Conservation (phyloP, 2,113 vertebrate genomes). For the Pyxicephalus adspersus region DNA sequence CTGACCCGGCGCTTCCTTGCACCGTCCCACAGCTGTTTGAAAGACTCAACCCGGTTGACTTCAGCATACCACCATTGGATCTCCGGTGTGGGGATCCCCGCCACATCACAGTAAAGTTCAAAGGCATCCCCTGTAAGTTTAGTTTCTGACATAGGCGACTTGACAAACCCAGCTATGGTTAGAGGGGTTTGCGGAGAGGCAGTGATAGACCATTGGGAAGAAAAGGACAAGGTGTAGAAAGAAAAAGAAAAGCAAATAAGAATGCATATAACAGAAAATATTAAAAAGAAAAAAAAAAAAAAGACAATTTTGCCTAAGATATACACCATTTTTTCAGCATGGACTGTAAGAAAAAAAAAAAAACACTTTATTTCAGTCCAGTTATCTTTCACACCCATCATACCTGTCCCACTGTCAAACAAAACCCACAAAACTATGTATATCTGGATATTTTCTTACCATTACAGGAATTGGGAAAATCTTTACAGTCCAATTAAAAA, state of each 20-base stretch:
- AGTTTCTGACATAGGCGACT: constrained; percentile 99
- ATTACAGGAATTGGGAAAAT: too few relatives aligned
- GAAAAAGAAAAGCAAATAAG: constrained; percentile 75
- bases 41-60: constrained; percentile 96
- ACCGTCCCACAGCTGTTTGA: constrained; percentile 98
- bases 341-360: constrained; percentile 58
- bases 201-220: constrained; percentile 73
- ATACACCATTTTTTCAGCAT: constrained; percentile 65
- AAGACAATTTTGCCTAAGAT: constrained; percentile 60
- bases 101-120: constrained; percentile 99
- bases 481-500: too few relatives aligned
- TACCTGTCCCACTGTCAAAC: neutral
- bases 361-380: neutral
- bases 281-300: constrained; percentile 68
- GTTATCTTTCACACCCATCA: neutral
- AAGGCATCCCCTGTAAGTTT: constrained; percentile 99
- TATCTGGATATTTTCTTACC: too few relatives aligned
- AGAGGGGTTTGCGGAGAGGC: constrained; percentile 79
- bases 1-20: constrained; percentile 93
- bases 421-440: neutral
- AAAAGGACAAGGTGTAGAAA: constrained; percentile 59
- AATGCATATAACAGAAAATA: constrained; percentile 74
- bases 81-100: constrained; percentile 95
- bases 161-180: constrained; percentile 98
- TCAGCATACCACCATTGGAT: constrained; percentile 99